Base-by-base conservation (phyloP, 2,113 vertebrate species). In the Tupaia tana region DNA sequence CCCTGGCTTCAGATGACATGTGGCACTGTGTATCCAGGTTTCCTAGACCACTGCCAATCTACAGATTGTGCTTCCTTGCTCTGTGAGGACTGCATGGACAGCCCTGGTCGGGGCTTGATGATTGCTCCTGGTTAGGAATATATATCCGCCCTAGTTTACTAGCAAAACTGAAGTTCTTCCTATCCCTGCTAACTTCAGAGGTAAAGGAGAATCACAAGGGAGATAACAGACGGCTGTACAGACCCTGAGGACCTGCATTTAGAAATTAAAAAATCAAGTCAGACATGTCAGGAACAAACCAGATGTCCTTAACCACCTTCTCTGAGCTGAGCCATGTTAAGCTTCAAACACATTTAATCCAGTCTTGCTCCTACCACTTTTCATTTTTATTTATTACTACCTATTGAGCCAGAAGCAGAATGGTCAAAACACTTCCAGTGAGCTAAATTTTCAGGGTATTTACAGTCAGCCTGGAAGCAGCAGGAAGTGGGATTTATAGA, bases 341-440 rank as follows among this genome's bases (percentile, higher is more conserved):
- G 77, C 89, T 69, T 89, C 92, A 91, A 96, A 94, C 90, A 84
- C 85, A 96, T 91, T 67, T 82, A 86, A 95, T 90, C 86, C 89
- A 79, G 56, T 91, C 86, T 96, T 91, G 73, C 92, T 90, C 34
- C 83, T 16, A 67, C 66, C 52, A 56, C 71, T 78, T 92, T 96
- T 96, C 95, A 95, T 75, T 92, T 95, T 95, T 95, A 96, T 95
- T 97, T 95, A 86, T 96, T 91, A 79, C 34, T 91, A 66, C 61
- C 63, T 64, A 16, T 91, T 81, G 91, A 71, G 86, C 75, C 89
- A 94, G 80, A 95, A 88, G 81, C 69, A 88, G 25, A 97, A 90
- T 43, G 86, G 80, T 94, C 96, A 93, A 95, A 94, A 96, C 91
- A 95, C 84, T 95, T 74, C 80, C 54, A 96, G 31, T 0, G 69